A percentile compares a stretch with the other conserved stretches of the same genome.
phyloP scores from a whole-genome alignment of 2,113 vertebrate species.

The Pelecanus crispus region DNA sequence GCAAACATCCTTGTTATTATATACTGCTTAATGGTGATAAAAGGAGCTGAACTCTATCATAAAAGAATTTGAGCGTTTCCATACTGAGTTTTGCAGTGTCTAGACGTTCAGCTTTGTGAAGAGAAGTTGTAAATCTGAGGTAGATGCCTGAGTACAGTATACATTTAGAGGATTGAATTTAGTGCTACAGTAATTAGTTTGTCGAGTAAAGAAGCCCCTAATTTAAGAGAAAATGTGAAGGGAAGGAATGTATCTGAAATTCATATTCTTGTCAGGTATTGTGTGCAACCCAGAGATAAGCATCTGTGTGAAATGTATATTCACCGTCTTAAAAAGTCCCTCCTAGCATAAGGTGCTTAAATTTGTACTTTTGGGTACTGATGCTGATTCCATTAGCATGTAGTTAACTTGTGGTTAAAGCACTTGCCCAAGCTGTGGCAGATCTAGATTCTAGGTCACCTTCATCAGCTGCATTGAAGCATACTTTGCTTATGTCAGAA shows the following conservation, averaged over 20 bases:
- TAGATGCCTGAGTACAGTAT: not conserved
- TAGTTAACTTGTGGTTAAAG: not conserved
- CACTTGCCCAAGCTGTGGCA: not conserved
- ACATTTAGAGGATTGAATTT: not conserved
- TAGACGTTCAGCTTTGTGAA: not conserved
- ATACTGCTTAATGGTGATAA: not conserved
- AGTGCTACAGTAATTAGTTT: not conserved
- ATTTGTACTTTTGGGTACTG: not conserved
- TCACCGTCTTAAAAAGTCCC: not conserved
- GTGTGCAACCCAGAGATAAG: not conserved
- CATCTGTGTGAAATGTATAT: not conserved
- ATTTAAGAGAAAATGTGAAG: not conserved
- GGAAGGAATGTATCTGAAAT: not conserved
- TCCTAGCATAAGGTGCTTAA: not conserved
- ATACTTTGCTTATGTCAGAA: not conserved
- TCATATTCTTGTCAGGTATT: not conserved
- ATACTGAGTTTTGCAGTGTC: not conserved
- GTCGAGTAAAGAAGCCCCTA: not conserved
- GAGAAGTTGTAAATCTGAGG: not conserved
- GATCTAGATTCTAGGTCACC: not conserved
- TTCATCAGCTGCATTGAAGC: not conserved
- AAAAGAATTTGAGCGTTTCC: not conserved
- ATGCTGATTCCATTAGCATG: not conserved
- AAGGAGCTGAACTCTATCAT: not conserved
- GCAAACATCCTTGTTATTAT: not conserved